Conservation (phyloP, 2,797 vertebrate species). For the Mormyrus proboscirostris region DNA sequence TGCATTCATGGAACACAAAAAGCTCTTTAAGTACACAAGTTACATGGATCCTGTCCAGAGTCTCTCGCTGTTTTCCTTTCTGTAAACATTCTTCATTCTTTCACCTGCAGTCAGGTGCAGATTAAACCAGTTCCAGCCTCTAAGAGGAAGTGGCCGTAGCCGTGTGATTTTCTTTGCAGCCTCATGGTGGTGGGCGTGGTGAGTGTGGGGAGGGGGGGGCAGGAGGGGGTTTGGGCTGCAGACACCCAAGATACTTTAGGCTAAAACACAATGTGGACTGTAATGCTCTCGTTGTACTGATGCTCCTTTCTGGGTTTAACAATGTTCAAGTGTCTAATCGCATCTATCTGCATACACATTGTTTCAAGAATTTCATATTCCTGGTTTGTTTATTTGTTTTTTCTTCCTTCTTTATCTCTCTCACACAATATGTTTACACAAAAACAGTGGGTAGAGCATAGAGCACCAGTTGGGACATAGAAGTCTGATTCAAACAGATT, state of each 20-base stretch:
- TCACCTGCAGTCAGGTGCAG: slow-evolving; percentile 38
- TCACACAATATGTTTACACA: neutral
- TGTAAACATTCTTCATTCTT: slow-evolving; percentile 26
- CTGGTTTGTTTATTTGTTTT: neutral
- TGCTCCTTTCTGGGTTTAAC: neutral
- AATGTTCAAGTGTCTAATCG: neutral
- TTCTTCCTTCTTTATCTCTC: neutral
- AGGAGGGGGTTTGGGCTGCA: neutral
- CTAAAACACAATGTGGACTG: neutral
- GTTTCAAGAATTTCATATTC: neutral
- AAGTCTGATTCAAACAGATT: neutral
- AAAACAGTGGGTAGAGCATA: neutral
- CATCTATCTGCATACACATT: neutral
- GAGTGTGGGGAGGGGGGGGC: no score
- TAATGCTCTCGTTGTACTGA: neutral
- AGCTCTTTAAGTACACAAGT: slow-evolving; percentile 33
- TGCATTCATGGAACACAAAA: slow-evolving; percentile 40
- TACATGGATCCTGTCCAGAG: slow-evolving; percentile 13
- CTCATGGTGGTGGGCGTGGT: neutral
- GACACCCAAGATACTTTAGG: neutral
- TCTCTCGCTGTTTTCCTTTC: neutral
- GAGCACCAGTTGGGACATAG: neutral
- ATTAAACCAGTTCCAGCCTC: slow-evolving; percentile 25
- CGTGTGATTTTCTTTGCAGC: neutral
- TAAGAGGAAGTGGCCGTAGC: neutral